Evolutionary conservation across 2,888 invertebrate genomes (phyloP).

Genomic region (Synanthedon andrenaeformis): DNA sequence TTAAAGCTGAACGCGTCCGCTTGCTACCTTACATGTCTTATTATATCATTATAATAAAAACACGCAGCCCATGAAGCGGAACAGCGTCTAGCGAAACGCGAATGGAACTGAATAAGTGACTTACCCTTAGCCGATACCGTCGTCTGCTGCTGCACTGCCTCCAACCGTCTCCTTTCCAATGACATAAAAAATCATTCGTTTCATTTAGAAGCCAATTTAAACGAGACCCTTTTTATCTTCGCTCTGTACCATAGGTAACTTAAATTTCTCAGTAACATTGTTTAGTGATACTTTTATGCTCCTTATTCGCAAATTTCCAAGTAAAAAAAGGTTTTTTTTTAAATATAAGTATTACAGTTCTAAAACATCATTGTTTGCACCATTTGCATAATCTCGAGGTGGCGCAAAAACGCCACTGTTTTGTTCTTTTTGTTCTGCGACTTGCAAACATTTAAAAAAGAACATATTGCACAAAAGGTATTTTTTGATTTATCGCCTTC

Average conservation of each 20-base stretch:
- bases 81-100: too few relatives aligned
- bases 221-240: not conserved
- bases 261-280: not conserved
- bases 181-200: not conserved
- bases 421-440: slow-evolving; percentile 50
- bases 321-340: slow-evolving; percentile 53
- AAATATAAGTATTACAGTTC: slow-evolving; percentile 56
- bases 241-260: not conserved
- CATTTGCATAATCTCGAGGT: slow-evolving; percentile 65
- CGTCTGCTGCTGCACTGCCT: slow-evolving; percentile 13
- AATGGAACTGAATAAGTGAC: too few relatives aligned
- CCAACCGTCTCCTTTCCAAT: not conserved
- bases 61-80: too few relatives aligned
- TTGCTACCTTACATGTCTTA: too few relatives aligned
- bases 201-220: not conserved
- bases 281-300: slow-evolving; percentile 1
- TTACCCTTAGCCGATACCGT: slow-evolving; percentile 28
- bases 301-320: slow-evolving; percentile 37
- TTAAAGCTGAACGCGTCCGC: too few relatives aligned
- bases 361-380: slow-evolving; percentile 51
- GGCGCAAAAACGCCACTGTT: slow-evolving; percentile 51
- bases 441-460: slow-evolving; percentile 43
- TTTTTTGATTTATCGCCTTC: slow-evolving; percentile 57
- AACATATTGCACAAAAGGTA: slow-evolving; percentile 50
- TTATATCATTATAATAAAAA: too few relatives aligned